Conservation (phyloP, 2,888 invertebrate species). For the Rugalucina vietnamica region DNA sequence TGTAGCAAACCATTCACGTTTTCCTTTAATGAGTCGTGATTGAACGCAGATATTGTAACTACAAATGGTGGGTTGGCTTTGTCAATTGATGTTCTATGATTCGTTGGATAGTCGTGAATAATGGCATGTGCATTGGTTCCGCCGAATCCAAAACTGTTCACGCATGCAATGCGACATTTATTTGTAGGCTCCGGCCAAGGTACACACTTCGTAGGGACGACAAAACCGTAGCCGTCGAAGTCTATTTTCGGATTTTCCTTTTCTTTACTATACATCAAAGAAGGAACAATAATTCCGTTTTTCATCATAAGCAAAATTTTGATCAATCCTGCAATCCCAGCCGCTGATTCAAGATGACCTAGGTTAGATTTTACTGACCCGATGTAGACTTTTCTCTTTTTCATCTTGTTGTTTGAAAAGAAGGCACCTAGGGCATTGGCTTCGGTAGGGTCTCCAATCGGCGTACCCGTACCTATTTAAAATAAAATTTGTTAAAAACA, state of each 20-base stretch:
- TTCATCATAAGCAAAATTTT: conserved; percentile 71
- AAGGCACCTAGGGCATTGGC: conserved; percentile 64
- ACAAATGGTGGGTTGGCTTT: neutral
- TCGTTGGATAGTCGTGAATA: conserved; percentile 10
- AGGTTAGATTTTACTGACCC: conserved; percentile 74
- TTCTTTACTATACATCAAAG: conserved; percentile 58
- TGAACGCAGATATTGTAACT: conserved; percentile 24
- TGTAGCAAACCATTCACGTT: conserved; percentile 4
- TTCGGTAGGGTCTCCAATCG: conserved; percentile 73
- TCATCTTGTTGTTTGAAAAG: conserved; percentile 31
- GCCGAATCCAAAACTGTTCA: conserved; percentile 70
- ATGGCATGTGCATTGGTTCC: conserved; percentile 69
- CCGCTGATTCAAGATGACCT: conserved; percentile 70
- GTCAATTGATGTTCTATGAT: neutral
- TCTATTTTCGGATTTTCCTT: conserved; percentile 59
- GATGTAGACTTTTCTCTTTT: conserved; percentile 33
- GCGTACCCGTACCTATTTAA: conserved; percentile 73
- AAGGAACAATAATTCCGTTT: conserved; percentile 62
- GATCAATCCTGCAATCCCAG: conserved; percentile 70
- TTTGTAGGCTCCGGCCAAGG: conserved; percentile 34
- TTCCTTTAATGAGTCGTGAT: neutral
- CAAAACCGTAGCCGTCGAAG: conserved; percentile 45
- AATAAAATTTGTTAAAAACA: too few relatives aligned
- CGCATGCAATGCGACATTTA: conserved; percentile 34
- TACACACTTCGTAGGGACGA: conserved; percentile 47